A percentile compares a stretch with the other conserved stretches of the same genome.
These are phyloP conservation scores for Laticauda laticaudata DNA, from an alignment of 2,113 vertebrate species.

Conservation along the genomic window DNA sequence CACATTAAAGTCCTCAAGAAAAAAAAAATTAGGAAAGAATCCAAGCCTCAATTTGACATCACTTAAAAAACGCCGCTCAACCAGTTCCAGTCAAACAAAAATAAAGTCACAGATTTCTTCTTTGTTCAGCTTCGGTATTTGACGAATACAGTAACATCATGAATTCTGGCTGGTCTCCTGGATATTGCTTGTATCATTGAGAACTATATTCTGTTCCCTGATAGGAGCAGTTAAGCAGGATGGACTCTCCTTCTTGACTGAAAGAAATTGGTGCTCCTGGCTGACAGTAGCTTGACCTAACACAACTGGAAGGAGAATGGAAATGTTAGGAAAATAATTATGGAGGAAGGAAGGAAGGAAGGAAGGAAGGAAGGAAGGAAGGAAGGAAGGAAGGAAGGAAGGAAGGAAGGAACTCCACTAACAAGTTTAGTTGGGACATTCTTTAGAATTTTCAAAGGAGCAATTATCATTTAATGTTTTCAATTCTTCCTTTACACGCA, in stretches of 20 bases:
- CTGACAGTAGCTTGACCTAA: neutral
- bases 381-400: neutral
- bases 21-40: too few relatives aligned
- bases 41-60: too few relatives aligned
- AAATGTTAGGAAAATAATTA: neutral
- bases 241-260: neutral
- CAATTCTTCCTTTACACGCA: neutral
- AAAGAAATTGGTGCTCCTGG: neutral
- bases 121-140: too few relatives aligned
- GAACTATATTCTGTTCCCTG: accelerated
- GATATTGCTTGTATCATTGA: neutral
- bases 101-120: too few relatives aligned
- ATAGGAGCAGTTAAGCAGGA: neutral
- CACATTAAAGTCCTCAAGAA: too few relatives aligned
- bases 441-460: neutral
- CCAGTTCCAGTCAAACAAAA: too few relatives aligned
- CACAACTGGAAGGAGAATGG: neutral
- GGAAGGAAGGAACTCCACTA: neutral
- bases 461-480: neutral
- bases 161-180: neutral
- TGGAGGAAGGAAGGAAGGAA: neutral
- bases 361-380: too few relatives aligned
- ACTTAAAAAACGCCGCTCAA: too few relatives aligned
- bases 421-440: neutral
- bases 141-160: neutral